Base-by-base conservation (phyloP, 2,797 vertebrate species). In the Pitangus sulphuratus region DNA sequence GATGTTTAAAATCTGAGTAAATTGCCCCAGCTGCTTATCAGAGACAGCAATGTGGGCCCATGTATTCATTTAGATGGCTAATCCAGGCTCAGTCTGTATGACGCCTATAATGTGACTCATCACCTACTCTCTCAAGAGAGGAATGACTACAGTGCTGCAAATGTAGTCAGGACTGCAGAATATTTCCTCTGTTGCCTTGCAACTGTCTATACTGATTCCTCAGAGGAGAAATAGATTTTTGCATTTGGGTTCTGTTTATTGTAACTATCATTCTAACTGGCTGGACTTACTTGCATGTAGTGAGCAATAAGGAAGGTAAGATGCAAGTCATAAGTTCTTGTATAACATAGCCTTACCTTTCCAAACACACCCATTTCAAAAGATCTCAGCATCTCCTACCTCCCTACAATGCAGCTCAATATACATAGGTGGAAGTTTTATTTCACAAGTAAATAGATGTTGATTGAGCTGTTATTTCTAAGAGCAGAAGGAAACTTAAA, bases 131-230 rank as follows among this genome's bases (percentile, higher is more conserved):
- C 85, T 78, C 19, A 74, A 54, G 87, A 89, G 71, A 85, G 69
- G 64, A 80, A 89, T 84, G 82, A 88, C 64, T 92, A 20, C 40
- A 61, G 84, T 65, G 91, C 71, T 70, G 53, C 75, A 56, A 45
- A 53, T 11, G n/a, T 15, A 95, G 60, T 50, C 53, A 85, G 60
- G 42, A 83, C 79, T 83, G 60, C 72, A 81, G 85, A 84, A 8
- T n/a, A 86, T 35, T 93, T 96, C 83, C 87, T 87, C 87, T 90
- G 93, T 89, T 95, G 87, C 87, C 76, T 91, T 93, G 50, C 87
- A 95, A 90, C 81, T 64, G 79, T 31, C 91, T 75, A 26, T 33
- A 58, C 35, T 16, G 53, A 78, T 42, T 87, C 76, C 69, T 93
- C 54, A 70, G 35, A 86, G 17, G 56, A 60, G 26, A 93, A 80